Conservation (phyloP, 2,888 invertebrate species). For the Argynnis bischoffii region DNA sequence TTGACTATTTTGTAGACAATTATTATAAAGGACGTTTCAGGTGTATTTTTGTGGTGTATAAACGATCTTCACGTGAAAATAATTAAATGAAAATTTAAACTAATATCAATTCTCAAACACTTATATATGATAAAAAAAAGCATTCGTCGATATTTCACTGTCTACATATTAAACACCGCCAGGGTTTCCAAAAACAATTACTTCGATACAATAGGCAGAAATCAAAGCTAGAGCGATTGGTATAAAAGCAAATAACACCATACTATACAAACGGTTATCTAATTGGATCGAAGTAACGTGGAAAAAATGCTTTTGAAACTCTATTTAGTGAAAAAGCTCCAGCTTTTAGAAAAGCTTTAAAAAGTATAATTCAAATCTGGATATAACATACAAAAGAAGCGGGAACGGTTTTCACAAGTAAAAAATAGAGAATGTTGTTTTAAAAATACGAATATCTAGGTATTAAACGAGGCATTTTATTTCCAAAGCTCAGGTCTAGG, state of each 20-base stretch:
- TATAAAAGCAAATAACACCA: conserved; percentile 1
- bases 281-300: conserved; percentile 17
- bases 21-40: too few relatives aligned
- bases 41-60: too few relatives aligned
- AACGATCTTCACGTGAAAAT: too few relatives aligned
- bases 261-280: conserved; percentile 14
- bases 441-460: conserved; percentile 27
- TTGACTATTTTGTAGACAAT: too few relatives aligned
- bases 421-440: conserved; percentile 26
- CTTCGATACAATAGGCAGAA: neutral
- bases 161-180: too few relatives aligned
- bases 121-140: too few relatives aligned
- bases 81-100: too few relatives aligned
- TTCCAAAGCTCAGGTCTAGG: conserved; percentile 33
- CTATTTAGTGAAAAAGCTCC: conserved; percentile 13
- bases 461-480: conserved; percentile 32
- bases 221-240: neutral
- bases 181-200: too few relatives aligned
- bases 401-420: conserved; percentile 16
- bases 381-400: conserved; percentile 15
- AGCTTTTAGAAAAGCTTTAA: conserved; percentile 9
- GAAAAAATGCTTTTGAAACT: conserved; percentile 15
- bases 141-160: too few relatives aligned
- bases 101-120: too few relatives aligned
- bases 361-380: conserved; percentile 21